Evolutionary conservation across 2,797 vertebrate species (phyloP).

Genomic region (Dendrocincla fuliginosa): DNA sequence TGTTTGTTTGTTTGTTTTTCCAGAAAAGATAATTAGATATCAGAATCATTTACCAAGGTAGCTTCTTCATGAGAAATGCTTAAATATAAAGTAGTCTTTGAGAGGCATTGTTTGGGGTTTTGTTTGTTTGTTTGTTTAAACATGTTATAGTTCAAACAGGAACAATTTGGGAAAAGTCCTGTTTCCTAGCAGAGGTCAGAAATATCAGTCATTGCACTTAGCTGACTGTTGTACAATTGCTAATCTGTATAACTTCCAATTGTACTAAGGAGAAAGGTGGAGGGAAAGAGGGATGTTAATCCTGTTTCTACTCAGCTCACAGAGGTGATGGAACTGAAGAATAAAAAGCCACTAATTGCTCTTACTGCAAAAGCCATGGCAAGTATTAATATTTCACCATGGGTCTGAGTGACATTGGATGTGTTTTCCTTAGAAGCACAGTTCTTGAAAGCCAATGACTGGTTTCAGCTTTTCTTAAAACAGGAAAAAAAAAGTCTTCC

Average conservation of each 20-base stretch:
- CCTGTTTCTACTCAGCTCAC: neutral
- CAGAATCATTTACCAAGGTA: neutral
- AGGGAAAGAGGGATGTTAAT: neutral
- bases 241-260: neutral
- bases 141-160: neutral
- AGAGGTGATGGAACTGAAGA: neutral
- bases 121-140: neutral
- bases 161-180: neutral
- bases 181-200: neutral
- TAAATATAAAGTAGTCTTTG: neutral
- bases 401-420: neutral
- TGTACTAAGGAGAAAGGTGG: neutral
- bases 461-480: neutral
- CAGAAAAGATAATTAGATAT: neutral
- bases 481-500: neutral
- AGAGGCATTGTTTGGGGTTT: accelerated
- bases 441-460: neutral
- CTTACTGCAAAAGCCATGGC: neutral
- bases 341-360: neutral
- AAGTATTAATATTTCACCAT: neutral
- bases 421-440: neutral
- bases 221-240: neutral
- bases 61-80: neutral
- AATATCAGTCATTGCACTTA: neutral
- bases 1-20: no score